A percentile compares a stretch with the other conserved stretches of the same genome.
Conservation (phyloP, 2,888 invertebrate genomes). For the Rotaria magnacalcarata region DNA sequence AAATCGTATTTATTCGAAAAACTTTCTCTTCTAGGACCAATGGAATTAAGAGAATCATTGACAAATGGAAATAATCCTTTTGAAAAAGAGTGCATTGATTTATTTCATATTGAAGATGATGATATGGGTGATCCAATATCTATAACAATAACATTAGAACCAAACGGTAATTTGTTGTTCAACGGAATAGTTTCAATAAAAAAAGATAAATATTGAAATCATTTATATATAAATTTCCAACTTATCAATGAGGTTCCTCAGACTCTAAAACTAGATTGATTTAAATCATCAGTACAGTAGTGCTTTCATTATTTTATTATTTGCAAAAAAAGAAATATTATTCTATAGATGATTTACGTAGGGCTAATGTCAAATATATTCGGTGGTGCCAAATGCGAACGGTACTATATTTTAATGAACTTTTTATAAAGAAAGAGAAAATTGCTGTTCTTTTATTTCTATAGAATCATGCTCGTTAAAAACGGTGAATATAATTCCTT, state of each 20-base stretch:
- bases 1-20: neutral
- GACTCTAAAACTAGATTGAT: too few species aligned
- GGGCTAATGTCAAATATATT: neutral
- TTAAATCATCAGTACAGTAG: too few species aligned
- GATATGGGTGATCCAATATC: slow-evolving; percentile 26
- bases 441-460: neutral
- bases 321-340: too few species aligned
- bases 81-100: slow-evolving; percentile 19
- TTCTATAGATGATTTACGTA: neutral
- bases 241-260: too few species aligned
- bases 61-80: neutral
- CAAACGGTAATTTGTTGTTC: neutral
- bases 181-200: too few species aligned
- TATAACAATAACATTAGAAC: neutral
- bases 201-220: too few species aligned
- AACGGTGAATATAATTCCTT: neutral
- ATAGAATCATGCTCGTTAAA: neutral
- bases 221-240: too few species aligned
- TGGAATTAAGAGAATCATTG: neutral
- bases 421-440: too few species aligned
- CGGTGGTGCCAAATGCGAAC: neutral
- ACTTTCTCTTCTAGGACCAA: neutral
- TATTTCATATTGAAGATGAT: slow-evolving; percentile 17
- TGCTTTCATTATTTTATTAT: too few species aligned
- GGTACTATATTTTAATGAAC: neutral